Evolutionary conservation across 1,140 invertebrate species (phyloP), one percentile per base, ranked within the genome.

Genomic region (Drosophila dunni): DNA sequence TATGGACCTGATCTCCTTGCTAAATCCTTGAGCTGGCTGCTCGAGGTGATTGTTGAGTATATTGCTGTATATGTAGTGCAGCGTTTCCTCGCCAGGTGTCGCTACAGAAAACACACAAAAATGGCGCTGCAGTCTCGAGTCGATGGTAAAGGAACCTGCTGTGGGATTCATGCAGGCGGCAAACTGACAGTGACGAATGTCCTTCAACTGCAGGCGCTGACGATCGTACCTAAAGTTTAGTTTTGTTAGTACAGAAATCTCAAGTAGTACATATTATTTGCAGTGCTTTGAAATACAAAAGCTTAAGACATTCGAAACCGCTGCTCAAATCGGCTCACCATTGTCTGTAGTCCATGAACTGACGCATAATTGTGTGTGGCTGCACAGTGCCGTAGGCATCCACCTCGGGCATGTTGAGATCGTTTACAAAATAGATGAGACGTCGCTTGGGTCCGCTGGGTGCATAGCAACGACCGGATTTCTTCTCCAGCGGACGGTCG

Each of bases 391-490:
- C 98, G 89, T 99, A 99, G 61, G 95, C 94, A 93, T 99, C 98
- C 2, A 99, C 97, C 94, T 98, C 97, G 7, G 98, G 98, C 97
- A 99, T 99, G 93, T 99, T 99, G 94, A 99, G 95, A 91, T 99
- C 98, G 91, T 99, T 98, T 60, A 99, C 95, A 91, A 99, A 99
- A 92, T 98, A 99, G 66, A 99, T 95, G 89, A 99, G 95, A 11
- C 95, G 95, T 81, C 98, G 97, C 75, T 95, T 97, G 33, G 90
- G 81, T 7, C 98, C 98, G 1, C 97, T 97, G 40, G 98, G 98
- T 0, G 97, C 98, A 92, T 96, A 99, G 93, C 97, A 98, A 48
- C 97, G 94, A 0, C 98, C 98, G 1, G 98, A 97, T 93, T 99
- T 99, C 93, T 98, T 99, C 90, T 99, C 98, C 60, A 99, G 93